phyloP scores from a whole-genome alignment of 2,888 invertebrate species.

The Megalurothrips usitatus region DNA sequence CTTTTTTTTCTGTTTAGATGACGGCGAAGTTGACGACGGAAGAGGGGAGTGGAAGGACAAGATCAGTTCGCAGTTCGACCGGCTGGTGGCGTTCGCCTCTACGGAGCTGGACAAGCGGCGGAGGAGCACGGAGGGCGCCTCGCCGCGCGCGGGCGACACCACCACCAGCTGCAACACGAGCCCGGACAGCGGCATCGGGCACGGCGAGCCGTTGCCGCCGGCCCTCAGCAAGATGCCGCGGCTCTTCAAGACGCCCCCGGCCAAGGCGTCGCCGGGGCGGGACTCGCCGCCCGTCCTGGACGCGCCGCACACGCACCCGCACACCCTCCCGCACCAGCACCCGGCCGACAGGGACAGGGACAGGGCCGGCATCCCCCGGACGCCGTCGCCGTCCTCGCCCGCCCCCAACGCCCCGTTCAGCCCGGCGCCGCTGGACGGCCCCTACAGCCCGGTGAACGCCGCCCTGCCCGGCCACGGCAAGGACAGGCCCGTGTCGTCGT shows the following conservation, averaged over 20 bases:
- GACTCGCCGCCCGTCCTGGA: conserved; percentile 53
- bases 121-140: conserved; percentile 70
- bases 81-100: conserved; percentile 87
- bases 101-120: conserved; percentile 85
- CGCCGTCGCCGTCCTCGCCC: conserved; percentile 53
- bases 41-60: conserved; percentile 90
- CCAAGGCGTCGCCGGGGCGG: conserved; percentile 48
- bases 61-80: conserved; percentile 89
- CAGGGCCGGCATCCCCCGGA: conserved; percentile 53
- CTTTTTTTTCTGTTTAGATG: conserved; percentile 45
- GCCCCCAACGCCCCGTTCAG: conserved; percentile 40
- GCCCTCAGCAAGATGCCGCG: conserved; percentile 45
- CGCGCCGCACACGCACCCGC: conserved; percentile 35
- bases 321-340: background rate
- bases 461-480: conserved; percentile 45
- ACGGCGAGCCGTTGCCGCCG: conserved; percentile 56
- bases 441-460: conserved; percentile 43
- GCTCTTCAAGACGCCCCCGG: conserved; percentile 46
- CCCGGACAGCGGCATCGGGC: conserved; percentile 81
- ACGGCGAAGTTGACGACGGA: conserved; percentile 58
- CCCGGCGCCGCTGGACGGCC: conserved; percentile 41
- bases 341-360: conserved; percentile 44
- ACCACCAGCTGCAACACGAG: conserved; percentile 70
- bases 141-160: conserved; percentile 41
- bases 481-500: conserved; percentile 46